phyloP scores from a whole-genome alignment of 2,113 vertebrate species.

The Pelodiscus sinensis region DNA sequence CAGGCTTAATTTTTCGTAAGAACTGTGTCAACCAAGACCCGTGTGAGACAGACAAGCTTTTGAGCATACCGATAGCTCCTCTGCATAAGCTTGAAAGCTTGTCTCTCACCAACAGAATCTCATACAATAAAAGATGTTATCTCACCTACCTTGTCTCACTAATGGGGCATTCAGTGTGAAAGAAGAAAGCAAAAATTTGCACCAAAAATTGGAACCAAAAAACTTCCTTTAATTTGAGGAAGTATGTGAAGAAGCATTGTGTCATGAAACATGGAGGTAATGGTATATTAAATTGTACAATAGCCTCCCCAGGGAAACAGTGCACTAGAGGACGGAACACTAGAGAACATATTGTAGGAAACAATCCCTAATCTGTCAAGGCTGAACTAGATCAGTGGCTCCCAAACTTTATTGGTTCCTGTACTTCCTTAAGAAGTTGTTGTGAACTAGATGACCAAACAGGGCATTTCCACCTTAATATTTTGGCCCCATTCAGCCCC shows the following conservation, averaged over 20 bases:
- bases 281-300: slow-evolving; percentile 66
- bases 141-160: not conserved
- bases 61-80: not conserved
- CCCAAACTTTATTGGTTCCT: too few relatives aligned
- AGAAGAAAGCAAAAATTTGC: slow-evolving; percentile 24
- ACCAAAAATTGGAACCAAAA: not conserved
- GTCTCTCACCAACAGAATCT: not conserved
- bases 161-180: not conserved
- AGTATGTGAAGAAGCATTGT: not conserved
- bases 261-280: slow-evolving; percentile 48
- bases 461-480: slow-evolving; percentile 69
- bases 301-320: slow-evolving; percentile 56
- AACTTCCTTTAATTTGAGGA: not conserved
- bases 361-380: slow-evolving; percentile 50
- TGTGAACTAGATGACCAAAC: slow-evolving; percentile 66
- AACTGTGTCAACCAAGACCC: not conserved
- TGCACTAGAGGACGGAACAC: not conserved
- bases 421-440: too few relatives aligned
- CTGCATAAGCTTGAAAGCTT: not conserved
- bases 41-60: not conserved
- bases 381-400: not conserved
- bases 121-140: not conserved
- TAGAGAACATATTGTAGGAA: slow-evolving; percentile 59
- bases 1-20: not conserved
- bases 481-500: slow-evolving; percentile 53